Base-by-base conservation (phyloP, 2,113 vertebrate genomes). In the Bolborhynchus lineola region DNA sequence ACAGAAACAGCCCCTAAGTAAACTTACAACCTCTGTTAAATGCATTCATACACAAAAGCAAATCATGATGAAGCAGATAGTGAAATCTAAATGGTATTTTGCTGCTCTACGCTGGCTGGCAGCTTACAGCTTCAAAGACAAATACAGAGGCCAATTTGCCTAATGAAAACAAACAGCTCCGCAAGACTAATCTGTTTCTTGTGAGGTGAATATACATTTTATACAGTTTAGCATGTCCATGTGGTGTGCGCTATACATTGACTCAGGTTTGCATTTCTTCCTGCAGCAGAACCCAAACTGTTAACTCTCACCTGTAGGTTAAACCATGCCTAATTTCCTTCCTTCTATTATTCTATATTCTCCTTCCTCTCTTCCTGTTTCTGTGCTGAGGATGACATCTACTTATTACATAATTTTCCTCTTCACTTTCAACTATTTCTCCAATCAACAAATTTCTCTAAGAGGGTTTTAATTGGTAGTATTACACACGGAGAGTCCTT, bases 341-440 rank as follows among this genome's bases (percentile, higher is more conserved):
- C 91, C 88, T 93, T 87, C 83, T 89, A 91, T 94, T 96, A 92
- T 89, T 88, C 47, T 59, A 15, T 87, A 53, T 80, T 86, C 52
- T 94, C 12, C 62, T 91, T 93, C 88, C 70, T 94, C 49, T 95
- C 62, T 92, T 95, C 88, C 96, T 92, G 81, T 79, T 95, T 87
- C 92, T 92, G 16, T n/a, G 46, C 35, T 72, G 93, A 92, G 86
- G 77, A 69, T 72, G 77, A 91, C 71, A 89, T 74, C 52, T 89
- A 77, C 71, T 92, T 86, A 55, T 0, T 5, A 79, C 18, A 62
- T 75, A 69, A 65, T 64, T 83, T 88, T 87, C 46, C 44, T 72
- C 49, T 49, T 88, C 24, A 8, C 29, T 86, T 93, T 78, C 49
- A 84, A 71, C 41, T 47, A 69, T 72, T 88, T 63, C 37, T 80